Evolutionary conservation across 2,888 invertebrate genomes (phyloP), one percentile per base, ranked within the genome.

Genomic region (Endotricha flammealis): DNA sequence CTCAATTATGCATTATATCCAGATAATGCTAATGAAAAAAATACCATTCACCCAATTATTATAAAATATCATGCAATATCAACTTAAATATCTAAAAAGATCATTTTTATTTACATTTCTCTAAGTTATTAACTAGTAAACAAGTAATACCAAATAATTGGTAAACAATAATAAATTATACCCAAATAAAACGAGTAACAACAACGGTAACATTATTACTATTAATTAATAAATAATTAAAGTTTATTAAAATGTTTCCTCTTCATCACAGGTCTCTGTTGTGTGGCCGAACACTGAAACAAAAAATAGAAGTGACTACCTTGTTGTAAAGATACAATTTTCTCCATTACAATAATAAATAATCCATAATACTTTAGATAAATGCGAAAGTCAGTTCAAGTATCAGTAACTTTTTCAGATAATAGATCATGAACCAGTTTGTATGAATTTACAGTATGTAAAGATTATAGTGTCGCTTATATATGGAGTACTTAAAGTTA

Each of bases 261-360:
- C 92, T 72, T 95, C 95, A 74, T 93, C 92, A 86, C 97, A 97
- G 70, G 95, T 91, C 64, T 91, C 91, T 13, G 95, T 93, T 56
- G 91, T 89, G 69, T 97, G 97, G 32, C 96, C 97, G 82, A 97
- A 97, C 51, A 92, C 95, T 96, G 88, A 79, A 91, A 82, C 60
- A 66, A 71, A 67, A 62, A 48, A 36, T 41, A 35, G 25, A 33
- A 10, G 13, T 7, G 25, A 10, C 14, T 42, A 24, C 1, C 4
- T n/a, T n/a, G n/a, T n/a, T n/a, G n/a, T n/a, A 29, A 9, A 4
- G 12, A 4, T 7, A 8, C 4, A 36, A 8, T 27, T 9, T 13
- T 9, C 25, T 5, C n/a, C n/a, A n/a, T n/a, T n/a, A n/a, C n/a
- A n/a, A n/a, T n/a, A n/a, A n/a, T n/a, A n/a, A n/a, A n/a, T n/a